Conservation (phyloP, 2,888 invertebrate species). For the Aricia artaxerxes region DNA sequence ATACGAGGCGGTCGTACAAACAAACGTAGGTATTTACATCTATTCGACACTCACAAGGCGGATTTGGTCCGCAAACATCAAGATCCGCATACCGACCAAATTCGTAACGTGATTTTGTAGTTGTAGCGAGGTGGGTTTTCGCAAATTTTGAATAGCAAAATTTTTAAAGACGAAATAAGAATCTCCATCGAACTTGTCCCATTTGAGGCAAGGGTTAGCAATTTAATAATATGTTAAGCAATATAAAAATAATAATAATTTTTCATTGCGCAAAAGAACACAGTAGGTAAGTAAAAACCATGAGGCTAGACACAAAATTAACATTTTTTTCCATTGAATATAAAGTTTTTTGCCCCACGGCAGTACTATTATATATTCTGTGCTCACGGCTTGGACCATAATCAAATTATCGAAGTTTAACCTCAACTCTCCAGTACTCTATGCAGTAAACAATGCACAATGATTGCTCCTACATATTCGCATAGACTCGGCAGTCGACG, state of each 20-base stretch:
- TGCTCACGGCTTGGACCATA: too few relatives aligned
- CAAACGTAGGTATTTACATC: slow-evolving; percentile 13
- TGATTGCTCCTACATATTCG: not conserved
- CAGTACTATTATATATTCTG: too few relatives aligned
- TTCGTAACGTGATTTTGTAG: not conserved
- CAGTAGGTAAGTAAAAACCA: too few relatives aligned
- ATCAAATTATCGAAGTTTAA: not conserved
- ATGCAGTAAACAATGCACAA: too few relatives aligned
- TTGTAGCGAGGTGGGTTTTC: not conserved
- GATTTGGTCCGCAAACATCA: slow-evolving; percentile 11
- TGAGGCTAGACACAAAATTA: too few relatives aligned
- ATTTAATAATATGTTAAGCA: too few relatives aligned
- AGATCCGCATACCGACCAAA: slow-evolving; percentile 15
- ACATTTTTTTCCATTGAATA: too few relatives aligned
- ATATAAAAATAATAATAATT: too few relatives aligned
- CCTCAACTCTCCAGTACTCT: not conserved
- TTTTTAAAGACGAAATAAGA: not conserved
- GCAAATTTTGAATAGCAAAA: not conserved
- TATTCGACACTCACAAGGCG: slow-evolving; percentile 32
- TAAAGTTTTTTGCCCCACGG: too few relatives aligned
- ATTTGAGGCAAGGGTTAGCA: not conserved
- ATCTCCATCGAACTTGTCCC: not conserved
- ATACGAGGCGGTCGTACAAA: not conserved
- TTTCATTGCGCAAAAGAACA: too few relatives aligned
- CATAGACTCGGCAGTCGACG: slow-evolving; percentile 15